phyloP scores from a whole-genome alignment of 2,113 vertebrate genomes.

The Mastomys coucha region DNA sequence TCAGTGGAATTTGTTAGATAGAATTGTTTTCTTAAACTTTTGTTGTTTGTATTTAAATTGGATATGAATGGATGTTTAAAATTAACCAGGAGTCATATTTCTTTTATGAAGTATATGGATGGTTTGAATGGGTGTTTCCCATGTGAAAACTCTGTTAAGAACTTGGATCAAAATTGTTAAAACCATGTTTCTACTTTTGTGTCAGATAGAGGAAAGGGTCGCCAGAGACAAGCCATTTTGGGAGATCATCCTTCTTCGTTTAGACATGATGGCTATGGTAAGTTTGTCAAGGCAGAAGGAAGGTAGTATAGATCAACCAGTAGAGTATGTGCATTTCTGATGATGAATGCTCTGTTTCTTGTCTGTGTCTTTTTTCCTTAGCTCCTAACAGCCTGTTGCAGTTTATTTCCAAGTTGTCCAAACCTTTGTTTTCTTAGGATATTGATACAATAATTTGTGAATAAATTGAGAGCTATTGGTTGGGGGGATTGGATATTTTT shows the following conservation, averaged over 20 bases:
- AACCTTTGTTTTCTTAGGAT: slow-evolving; percentile 58
- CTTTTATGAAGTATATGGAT: slow-evolving; percentile 82
- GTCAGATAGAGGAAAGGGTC: slow-evolving; percentile 95
- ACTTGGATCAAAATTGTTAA: slow-evolving; percentile 81
- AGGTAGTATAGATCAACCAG: slow-evolving; percentile 66
- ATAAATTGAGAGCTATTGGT: slow-evolving; percentile 60
- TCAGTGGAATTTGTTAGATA: slow-evolving; percentile 85
- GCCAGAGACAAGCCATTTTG: slow-evolving; percentile 97
- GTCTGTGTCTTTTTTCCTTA: slow-evolving; percentile 39
- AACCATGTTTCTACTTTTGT: slow-evolving; percentile 87
- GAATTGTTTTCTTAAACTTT: slow-evolving; percentile 84
- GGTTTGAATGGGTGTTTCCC: slow-evolving; percentile 82
- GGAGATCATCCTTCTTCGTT: slow-evolving; percentile 97
- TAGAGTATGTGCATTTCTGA: slow-evolving; percentile 71
- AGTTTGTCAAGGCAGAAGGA: slow-evolving; percentile 86
- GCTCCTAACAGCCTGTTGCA: neutral
- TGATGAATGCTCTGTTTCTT: slow-evolving; percentile 66
- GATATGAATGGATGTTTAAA: slow-evolving; percentile 86
- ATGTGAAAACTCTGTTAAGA: slow-evolving; percentile 78
- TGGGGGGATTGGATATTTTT: slow-evolving; percentile 55
- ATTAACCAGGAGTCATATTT: slow-evolving; percentile 83
- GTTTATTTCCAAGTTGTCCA: slow-evolving; percentile 21
- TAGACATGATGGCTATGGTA: slow-evolving; percentile 95
- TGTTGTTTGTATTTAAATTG: slow-evolving; percentile 84
- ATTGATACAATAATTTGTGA: slow-evolving; percentile 41